These are phyloP conservation scores for Bovichtus diacanthus DNA, from an alignment of 2,797 vertebrate genomes.

Conservation along the genomic window DNA sequence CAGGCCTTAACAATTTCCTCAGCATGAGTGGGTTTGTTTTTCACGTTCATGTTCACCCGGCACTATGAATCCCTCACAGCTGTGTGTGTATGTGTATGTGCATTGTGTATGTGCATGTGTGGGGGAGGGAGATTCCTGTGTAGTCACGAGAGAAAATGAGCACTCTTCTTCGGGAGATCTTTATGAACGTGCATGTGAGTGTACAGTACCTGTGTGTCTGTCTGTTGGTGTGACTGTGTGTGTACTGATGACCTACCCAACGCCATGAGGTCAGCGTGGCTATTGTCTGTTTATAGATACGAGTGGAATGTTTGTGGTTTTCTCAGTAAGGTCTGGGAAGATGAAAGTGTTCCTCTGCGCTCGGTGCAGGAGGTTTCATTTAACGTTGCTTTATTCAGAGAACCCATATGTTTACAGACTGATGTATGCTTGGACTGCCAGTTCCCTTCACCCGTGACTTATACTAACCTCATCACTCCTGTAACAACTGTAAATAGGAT, in stretches of 20 bases:
- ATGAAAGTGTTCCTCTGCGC: slow-evolving; percentile 6
- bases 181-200: slow-evolving; percentile 13
- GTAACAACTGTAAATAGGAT: not conserved
- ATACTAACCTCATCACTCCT: not conserved
- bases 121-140: slow-evolving; percentile 70
- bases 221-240: slow-evolving; percentile 32
- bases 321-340: slow-evolving; percentile 22
- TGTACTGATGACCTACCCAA: slow-evolving; percentile 57
- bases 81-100: slow-evolving; percentile 51
- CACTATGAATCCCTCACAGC: slow-evolving; percentile 69
- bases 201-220: slow-evolving; percentile 19
- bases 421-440: not conserved
- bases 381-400: not conserved
- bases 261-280: slow-evolving; percentile 48
- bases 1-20: slow-evolving; percentile 71
- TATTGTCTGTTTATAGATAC: slow-evolving; percentile 57
- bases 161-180: slow-evolving; percentile 61
- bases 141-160: slow-evolving; percentile 51
- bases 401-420: not conserved
- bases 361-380: slow-evolving; percentile 21
- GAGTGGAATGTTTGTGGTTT: slow-evolving; percentile 52
- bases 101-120: slow-evolving; percentile 48
- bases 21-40: slow-evolving; percentile 79
- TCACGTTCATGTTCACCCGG: slow-evolving; percentile 58
- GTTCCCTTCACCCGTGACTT: not conserved